Conservation (phyloP, 1,140 invertebrate species). For the Ridgeia piscesae region DNA sequence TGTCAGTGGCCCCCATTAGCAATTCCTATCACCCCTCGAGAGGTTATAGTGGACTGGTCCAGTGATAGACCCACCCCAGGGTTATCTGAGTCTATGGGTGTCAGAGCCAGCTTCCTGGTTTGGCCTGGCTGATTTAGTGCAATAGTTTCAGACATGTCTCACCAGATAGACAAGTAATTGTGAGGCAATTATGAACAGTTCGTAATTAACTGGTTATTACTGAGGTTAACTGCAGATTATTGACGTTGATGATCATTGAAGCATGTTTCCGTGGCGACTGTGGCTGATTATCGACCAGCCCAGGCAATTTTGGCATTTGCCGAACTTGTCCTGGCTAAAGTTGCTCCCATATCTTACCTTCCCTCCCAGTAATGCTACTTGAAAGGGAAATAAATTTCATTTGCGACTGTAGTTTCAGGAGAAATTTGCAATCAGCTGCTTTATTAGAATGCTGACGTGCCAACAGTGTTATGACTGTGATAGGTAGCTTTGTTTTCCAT, state of each 20-base stretch:
- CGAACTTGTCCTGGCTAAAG: background rate
- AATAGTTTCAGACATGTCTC: background rate
- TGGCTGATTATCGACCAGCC: background rate
- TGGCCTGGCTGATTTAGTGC: background rate
- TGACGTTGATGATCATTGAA: background rate
- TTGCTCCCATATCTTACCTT: background rate
- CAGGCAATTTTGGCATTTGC: background rate
- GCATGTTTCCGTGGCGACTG: background rate
- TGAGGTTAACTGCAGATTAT: background rate
- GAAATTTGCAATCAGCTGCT: background rate
- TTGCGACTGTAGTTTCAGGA: background rate
- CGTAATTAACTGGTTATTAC: background rate
- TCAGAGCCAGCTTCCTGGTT: background rate
- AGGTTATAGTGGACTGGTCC: background rate
- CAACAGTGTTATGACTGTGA: background rate
- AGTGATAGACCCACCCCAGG: background rate
- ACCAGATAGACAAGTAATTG: background rate
- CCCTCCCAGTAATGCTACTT: background rate
- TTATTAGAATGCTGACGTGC: background rate
- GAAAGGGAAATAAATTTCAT: background rate
- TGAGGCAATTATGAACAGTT: background rate
- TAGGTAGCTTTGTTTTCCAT: background rate
- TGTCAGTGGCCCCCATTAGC: background rate
- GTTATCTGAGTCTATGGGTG: background rate
- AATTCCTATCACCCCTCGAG: background rate